Evolutionary conservation across 92 coral and sea anemone genomes (phyloP), one percentile per base, ranked within the genome.

Genomic region (Epizoanthus rinbou): DNA sequence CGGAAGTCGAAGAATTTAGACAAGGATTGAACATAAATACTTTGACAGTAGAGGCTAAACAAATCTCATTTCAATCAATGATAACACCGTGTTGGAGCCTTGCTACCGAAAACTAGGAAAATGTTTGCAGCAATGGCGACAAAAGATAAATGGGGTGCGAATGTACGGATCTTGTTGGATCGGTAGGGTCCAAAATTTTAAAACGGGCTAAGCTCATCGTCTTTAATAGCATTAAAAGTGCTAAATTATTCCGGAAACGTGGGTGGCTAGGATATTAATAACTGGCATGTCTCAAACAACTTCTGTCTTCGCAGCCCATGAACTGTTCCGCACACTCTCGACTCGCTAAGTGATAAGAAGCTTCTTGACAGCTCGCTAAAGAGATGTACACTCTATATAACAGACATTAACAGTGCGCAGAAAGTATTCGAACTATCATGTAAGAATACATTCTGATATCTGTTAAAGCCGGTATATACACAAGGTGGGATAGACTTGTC

Each of bases 1-100:
- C 81, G 81, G 81, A 76, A 76, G 62, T 35, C 22, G 33, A 76
- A 76, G 69, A 76, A 76, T 76, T 76, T 19, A 37, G 43, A 35
- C 31, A n/a, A 37, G 60, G 81, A 76, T 76, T 76, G 43, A 76
- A 28, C 24, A 54, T 14, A 37, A 76, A 76, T 37, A 39, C 69
- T 37, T 76, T 76, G 81, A 76, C 81, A 75, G 21, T 10, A 60
- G 53, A 33, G 24, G 19, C 69, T 53, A 25, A n/a, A 57, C 25
- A 28, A 58, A n/a, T n/a, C 39, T n/a, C 8, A 58, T 33, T 19
- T 33, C 18, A 17, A 14, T 8, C 59, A 22, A 18, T 56, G 10
- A 76, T 8, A 8, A 5, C 9, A 13, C 24, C 62, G 21, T 3
- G 21, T 8, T 11, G 2, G 43, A 74, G 24, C 47, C 8, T 24